phyloP scores from a whole-genome alignment of 53 echinoderm and acorn worm genomes.

The Henricia sp. region DNA sequence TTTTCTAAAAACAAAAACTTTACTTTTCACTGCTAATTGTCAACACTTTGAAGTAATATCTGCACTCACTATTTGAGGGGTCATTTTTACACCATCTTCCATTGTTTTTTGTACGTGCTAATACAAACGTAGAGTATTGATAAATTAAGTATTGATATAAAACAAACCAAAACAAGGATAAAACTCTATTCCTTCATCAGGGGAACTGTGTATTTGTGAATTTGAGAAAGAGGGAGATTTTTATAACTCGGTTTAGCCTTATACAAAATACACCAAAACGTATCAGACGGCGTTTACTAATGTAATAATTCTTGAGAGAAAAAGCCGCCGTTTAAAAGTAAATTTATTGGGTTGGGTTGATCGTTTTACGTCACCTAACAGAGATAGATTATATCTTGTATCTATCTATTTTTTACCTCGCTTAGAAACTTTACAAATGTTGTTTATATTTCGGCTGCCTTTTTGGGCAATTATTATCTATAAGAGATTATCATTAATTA shows the following conservation, averaged over 20 bases:
- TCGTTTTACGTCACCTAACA: background rate
- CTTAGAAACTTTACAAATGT: conserved; percentile 1
- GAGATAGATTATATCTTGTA: conserved; percentile 7
- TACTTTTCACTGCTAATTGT: background rate
- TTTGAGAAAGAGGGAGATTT: conserved; percentile 12
- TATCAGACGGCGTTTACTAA: conserved; percentile 31
- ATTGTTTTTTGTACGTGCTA: conserved; percentile 38
- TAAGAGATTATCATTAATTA: background rate
- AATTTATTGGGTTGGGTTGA: conserved; percentile 31
- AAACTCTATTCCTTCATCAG: conserved; percentile 19
- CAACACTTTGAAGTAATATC: background rate
- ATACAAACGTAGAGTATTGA: conserved; percentile 14
- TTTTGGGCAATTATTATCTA: background rate
- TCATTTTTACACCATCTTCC: conserved; percentile 41
- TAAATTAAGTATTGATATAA: background rate
- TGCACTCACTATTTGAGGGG: background rate
- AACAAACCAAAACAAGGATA: background rate
- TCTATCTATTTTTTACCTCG: conserved; percentile 22
- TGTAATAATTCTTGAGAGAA: background rate
- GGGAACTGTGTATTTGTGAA: conserved; percentile 37
- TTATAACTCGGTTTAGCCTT: conserved; percentile 53
- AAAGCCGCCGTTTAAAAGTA: background rate
- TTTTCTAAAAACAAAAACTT: background rate
- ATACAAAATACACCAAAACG: conserved; percentile 36
- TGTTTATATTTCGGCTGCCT: background rate